A percentile compares a stretch with the other conserved stretches of the same genome.
phyloP scores from a whole-genome alignment of 2,113 vertebrate genomes.

The Naja naja region DNA sequence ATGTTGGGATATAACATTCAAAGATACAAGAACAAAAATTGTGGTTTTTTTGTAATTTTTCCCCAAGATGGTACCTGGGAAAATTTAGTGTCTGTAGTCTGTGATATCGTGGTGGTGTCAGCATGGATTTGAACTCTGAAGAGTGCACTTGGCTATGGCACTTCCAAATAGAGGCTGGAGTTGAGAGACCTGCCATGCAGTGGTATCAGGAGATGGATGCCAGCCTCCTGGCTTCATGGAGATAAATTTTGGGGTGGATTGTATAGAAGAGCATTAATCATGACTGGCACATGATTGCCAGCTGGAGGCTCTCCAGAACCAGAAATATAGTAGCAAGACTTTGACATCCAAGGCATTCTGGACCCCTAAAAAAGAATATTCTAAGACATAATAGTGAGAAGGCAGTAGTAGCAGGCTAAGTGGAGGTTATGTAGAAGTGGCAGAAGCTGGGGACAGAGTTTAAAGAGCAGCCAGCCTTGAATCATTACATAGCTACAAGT shows the following conservation, averaged over 20 bases:
- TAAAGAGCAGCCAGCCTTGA: not conserved
- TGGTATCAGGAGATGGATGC: not conserved
- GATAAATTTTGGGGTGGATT: not conserved
- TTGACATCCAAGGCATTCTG: not conserved
- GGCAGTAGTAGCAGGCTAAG: not conserved
- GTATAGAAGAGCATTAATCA: not conserved
- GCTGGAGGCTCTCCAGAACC: not conserved
- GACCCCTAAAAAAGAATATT: not conserved
- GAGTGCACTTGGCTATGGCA: not conserved
- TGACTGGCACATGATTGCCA: not conserved
- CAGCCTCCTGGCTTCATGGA: not conserved
- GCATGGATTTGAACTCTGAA: not conserved
- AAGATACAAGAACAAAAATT: not conserved
- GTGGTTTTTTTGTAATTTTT: not conserved
- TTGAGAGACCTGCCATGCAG: not conserved
- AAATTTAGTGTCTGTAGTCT: not conserved
- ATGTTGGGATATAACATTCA: not conserved
- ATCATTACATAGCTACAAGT: not conserved
- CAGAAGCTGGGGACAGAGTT: not conserved
- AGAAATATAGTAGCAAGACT: not conserved
- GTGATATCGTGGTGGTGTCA: not conserved
- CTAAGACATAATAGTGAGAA: not conserved
- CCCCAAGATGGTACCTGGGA: not conserved
- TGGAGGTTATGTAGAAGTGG: not conserved
- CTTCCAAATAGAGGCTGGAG: not conserved